Percentiles rank a stretch among this genome's conserved stretches.
phyloP scores from a whole-genome alignment of 1,140 invertebrate genomes.

The Frieseomelitta varia region DNA sequence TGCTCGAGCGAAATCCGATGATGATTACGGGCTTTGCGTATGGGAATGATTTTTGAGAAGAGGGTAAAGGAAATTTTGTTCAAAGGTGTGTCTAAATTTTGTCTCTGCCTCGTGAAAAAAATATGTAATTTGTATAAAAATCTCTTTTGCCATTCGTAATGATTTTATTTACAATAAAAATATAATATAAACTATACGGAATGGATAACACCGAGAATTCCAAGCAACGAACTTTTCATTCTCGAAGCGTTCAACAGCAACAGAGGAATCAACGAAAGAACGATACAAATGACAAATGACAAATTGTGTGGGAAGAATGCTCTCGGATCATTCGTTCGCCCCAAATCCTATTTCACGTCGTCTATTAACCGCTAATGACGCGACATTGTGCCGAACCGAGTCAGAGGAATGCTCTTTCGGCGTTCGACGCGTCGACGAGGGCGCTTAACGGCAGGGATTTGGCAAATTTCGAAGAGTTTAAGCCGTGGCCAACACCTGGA shows the following conservation, averaged over 20 bases:
- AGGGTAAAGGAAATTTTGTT: background rate
- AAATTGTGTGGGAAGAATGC: background rate
- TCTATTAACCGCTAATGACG: conserved; percentile 36
- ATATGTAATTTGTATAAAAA: too few species aligned
- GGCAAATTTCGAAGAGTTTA: conserved; percentile 32
- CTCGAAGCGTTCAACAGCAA: background rate
- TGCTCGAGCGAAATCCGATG: conserved; percentile 55
- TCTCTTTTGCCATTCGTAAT: too few species aligned
- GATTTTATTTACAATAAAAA: too few species aligned
- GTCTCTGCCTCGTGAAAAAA: background rate
- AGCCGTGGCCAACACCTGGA: conserved; percentile 60
- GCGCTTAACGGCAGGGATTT: conserved; percentile 33
- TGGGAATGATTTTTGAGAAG: background rate
- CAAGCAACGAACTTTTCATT: background rate
- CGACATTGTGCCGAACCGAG: background rate
- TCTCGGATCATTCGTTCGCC: background rate
- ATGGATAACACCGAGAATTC: background rate
- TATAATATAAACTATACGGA: too few species aligned
- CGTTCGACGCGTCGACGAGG: conserved; percentile 18
- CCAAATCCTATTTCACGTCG: conserved; percentile 20
- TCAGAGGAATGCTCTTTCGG: conserved; percentile 17
- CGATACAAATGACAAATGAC: conserved; percentile 10
- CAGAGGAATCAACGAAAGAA: background rate
- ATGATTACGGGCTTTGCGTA: conserved; percentile 5
- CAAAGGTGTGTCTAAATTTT: background rate